Base-by-base conservation (phyloP, 2,113 vertebrate species). In the Bufo gargarizans region DNA sequence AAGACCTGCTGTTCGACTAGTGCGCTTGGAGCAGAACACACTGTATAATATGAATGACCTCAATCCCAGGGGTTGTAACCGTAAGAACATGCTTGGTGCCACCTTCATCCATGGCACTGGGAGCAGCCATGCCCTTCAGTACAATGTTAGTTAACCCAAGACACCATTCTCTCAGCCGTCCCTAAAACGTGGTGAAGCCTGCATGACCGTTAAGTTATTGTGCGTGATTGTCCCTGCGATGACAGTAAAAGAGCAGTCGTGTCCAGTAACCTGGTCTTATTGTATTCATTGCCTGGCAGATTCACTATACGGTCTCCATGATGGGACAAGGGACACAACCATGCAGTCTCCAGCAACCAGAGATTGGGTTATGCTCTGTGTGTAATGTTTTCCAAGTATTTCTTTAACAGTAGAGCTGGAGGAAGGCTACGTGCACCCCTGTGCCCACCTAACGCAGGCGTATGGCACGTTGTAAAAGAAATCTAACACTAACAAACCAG, bases 1-100 rank as follows among this genome's bases (percentile, higher is more conserved):
- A 99, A 88, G 98, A 99, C 90, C 93, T 99, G 89, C 95, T 99
- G 81, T 99, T 99, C 20, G 98, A 99, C 91, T 99, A 95, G 94
- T 33, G 2, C 1, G 9, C 6, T 14, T 17, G 10, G 71, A 16
- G 47, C 3, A 0, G 11, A 3, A 45, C 22, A 33, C 5, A 1
- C 80, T 92, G 45, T 86, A 89, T 77, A 65, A 16, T 84, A 67
- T 89, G 72, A 88, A 82, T 13, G 45, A 33, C 45, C 81, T 20
- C 16, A 17, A 47, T 19, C 5, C 43, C 53, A 19, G 79, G 56
- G 22, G n/a, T 1, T 22, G 65, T 61, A 16, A 61, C 19, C 19
- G 3, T 65, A n/a, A 20, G 56, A 65, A n/a, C 19, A 3, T 33
- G 79, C 19, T 1, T 63, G 33, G 14, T 47, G 22, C 59, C 59